Evolutionary conservation across 1,140 invertebrate species (phyloP).

Genomic region (Nebria ingens): DNA sequence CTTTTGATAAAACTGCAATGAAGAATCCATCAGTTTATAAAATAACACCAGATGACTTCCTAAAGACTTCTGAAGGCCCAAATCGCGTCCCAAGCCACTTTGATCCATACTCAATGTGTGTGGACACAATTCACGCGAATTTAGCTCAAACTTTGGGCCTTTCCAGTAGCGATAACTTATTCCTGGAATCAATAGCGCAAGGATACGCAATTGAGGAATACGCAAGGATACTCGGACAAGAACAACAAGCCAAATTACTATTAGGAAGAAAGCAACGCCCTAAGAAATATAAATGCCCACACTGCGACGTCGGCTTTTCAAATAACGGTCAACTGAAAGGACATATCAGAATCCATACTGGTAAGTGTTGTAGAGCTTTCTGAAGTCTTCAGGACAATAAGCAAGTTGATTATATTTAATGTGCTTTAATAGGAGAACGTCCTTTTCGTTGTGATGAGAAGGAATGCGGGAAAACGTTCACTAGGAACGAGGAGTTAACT

Average conservation of each 20-base stretch:
- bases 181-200: conserved; percentile 41
- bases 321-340: conserved; percentile 89
- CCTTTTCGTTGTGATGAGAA: conserved; percentile 77
- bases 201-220: conserved; percentile 52
- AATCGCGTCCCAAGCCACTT: no score
- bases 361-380: conserved; percentile 35
- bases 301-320: conserved; percentile 81
- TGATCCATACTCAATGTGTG: background rate
- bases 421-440: conserved; percentile 51
- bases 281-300: conserved; percentile 79
- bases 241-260: conserved; percentile 49
- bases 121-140: conserved; percentile 31
- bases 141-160: conserved; percentile 40
- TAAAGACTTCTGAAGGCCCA: no score
- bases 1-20: no score
- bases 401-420: conserved; percentile 4
- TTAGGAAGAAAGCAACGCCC: conserved; percentile 63
- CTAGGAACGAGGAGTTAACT: conserved; percentile 86
- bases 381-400: background rate
- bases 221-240: conserved; percentile 50
- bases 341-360: conserved; percentile 84
- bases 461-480: conserved; percentile 81
- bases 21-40: no score
- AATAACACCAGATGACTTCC: no score
- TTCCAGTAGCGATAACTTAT: conserved; percentile 38